Evolutionary conservation across 1,140 invertebrate species (phyloP).

Genomic region (Acromyrmex echinatior): DNA sequence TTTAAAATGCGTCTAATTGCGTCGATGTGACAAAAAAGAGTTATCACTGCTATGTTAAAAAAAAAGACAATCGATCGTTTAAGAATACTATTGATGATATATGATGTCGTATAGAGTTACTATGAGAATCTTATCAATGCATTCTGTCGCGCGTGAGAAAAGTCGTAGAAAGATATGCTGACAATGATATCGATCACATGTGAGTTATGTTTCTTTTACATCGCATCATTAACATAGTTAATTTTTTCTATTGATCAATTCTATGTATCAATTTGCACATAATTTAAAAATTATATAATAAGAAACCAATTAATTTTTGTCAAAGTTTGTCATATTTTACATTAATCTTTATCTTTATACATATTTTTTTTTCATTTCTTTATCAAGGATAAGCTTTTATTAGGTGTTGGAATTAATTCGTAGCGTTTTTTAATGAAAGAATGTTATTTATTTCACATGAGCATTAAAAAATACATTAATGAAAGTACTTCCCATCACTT

Average conservation of each 20-base stretch:
- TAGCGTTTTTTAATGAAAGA: no score
- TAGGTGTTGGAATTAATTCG: no score
- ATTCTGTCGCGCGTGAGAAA: background rate
- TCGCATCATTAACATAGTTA: background rate
- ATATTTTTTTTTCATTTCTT: no score
- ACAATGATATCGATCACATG: background rate
- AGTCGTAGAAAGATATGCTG: background rate
- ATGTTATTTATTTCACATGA: no score
- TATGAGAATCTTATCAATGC: conserved; percentile 8
- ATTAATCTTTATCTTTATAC: background rate
- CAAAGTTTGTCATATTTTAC: background rate
- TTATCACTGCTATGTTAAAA: background rate
- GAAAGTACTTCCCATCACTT: no score
- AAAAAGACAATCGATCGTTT: background rate
- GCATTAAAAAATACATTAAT: no score
- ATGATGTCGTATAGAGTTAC: background rate
- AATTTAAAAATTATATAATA: background rate
- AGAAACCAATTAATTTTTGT: background rate
- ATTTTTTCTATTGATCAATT: background rate
- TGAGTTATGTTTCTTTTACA: background rate
- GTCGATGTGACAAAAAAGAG: background rate
- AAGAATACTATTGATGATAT: background rate
- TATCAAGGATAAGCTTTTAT: background rate
- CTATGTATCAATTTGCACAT: background rate
- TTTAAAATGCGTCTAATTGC: background rate